phyloP scores from a whole-genome alignment of 2,113 vertebrate genomes.

The Bostrychus sinensis region DNA sequence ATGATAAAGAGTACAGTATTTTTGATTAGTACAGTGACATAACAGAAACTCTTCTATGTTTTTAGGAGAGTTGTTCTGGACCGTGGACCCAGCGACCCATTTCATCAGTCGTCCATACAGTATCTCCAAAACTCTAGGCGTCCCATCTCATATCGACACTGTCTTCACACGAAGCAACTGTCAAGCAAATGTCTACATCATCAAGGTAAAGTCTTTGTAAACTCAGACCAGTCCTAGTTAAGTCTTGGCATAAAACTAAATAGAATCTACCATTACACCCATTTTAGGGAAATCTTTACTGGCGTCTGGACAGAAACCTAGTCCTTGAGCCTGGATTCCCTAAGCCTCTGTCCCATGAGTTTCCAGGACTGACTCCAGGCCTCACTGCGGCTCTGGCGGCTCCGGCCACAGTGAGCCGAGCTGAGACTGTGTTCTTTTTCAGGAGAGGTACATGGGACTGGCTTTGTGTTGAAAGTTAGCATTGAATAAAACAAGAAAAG shows the following conservation, averaged over 20 bases:
- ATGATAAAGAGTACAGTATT: too few relatives aligned
- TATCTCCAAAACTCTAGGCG: constrained; percentile 85
- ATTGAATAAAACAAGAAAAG: not conserved
- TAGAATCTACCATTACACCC: too few relatives aligned
- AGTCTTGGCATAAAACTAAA: too few relatives aligned
- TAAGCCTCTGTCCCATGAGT: constrained; percentile 84
- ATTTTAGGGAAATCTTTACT: constrained; percentile 84
- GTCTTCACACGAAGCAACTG: constrained; percentile 92
- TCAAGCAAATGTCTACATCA: constrained; percentile 87
- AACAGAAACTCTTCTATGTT: not conserved
- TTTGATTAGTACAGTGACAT: too few relatives aligned
- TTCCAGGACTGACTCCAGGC: constrained; percentile 85
- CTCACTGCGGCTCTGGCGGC: constrained; percentile 83
- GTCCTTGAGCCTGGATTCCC: constrained; percentile 85
- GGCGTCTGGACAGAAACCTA: constrained; percentile 86
- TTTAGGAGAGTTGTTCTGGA: constrained; percentile 88
- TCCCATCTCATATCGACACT: constrained; percentile 88
- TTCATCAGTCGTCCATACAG: constrained; percentile 72
- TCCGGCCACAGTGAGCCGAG: constrained; percentile 78
- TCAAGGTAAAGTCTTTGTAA: constrained; percentile 81
- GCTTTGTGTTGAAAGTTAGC: not conserved
- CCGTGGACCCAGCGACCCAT: constrained; percentile 76
- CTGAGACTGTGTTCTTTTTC: constrained; percentile 90
- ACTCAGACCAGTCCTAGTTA: not conserved
- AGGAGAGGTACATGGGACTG: constrained; percentile 79